Conservation (phyloP, 2,888 invertebrate genomes). For the Acronicta alni region DNA sequence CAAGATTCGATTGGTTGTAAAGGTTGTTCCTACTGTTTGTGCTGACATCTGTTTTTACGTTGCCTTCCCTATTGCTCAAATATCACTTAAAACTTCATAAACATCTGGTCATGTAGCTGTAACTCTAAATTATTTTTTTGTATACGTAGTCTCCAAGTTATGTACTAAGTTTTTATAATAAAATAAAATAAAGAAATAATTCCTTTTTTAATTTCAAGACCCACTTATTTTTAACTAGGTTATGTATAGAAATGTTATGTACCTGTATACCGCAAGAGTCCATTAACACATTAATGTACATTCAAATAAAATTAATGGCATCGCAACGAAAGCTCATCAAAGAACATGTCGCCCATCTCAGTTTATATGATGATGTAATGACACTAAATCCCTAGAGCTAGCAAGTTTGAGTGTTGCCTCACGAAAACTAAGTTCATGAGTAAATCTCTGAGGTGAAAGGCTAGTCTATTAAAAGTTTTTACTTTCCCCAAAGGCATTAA, state of each 20-base stretch:
- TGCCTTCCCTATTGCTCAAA: neutral
- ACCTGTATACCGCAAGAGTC: too few species aligned
- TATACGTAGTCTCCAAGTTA: constrained; percentile 48
- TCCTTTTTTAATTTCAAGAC: constrained; percentile 12
- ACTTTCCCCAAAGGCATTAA: constrained; percentile 56
- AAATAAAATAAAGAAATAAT: constrained; percentile 34
- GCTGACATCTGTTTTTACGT: too few species aligned
- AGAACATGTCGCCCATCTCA: constrained; percentile 6
- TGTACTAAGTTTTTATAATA: constrained; percentile 54
- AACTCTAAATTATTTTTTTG: constrained; percentile 47
- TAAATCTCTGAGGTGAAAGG: constrained; percentile 43
- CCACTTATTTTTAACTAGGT: neutral
- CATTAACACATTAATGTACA: too few species aligned
- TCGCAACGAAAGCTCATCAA: constrained; percentile 17
- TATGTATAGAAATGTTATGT: neutral
- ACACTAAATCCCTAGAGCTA: constrained; percentile 19
- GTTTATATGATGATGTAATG: constrained; percentile 7
- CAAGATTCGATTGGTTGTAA: too few species aligned
- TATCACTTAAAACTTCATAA: constrained; percentile 4
- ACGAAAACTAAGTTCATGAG: constrained; percentile 47
- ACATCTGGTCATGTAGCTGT: constrained; percentile 34
- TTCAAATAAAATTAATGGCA: too few species aligned
- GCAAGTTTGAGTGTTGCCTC: constrained; percentile 34
- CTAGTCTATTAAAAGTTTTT: constrained; percentile 60
- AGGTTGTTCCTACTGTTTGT: too few species aligned